A percentile compares a stretch with the other conserved stretches of the same genome.
Evolutionary conservation across 2,113 vertebrate species (phyloP).

Genomic region (Corydoras maculifer): DNA sequence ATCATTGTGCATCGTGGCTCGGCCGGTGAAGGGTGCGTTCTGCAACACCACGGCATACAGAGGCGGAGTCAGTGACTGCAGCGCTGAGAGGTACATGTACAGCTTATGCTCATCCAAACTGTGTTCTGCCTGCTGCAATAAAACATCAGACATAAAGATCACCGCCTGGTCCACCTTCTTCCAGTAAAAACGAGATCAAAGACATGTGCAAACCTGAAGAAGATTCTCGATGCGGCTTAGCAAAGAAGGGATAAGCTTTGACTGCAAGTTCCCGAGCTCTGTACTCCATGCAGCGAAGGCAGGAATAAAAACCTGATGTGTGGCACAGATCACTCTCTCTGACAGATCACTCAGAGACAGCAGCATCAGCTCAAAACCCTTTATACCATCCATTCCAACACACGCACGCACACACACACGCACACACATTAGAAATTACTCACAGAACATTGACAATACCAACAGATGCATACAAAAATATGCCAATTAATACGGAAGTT

Average conservation of each 20-base stretch:
- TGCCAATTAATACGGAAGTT: slow-evolving; percentile 31
- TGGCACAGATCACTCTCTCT: slow-evolving; percentile 88
- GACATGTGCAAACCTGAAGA: slow-evolving; percentile 69
- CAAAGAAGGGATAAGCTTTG: slow-evolving; percentile 86
- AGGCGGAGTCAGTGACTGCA: slow-evolving; percentile 91
- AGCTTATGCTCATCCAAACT: slow-evolving; percentile 92
- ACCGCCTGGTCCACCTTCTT: too few relatives aligned
- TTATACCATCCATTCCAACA: slow-evolving; percentile 11
- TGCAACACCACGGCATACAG: slow-evolving; percentile 89
- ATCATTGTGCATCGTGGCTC: slow-evolving; percentile 83
- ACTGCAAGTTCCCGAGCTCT: slow-evolving; percentile 85
- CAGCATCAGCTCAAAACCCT: slow-evolving; percentile 95
- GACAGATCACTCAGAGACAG: slow-evolving; percentile 90
- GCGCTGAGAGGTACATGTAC: slow-evolving; percentile 86
- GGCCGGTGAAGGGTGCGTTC: slow-evolving; percentile 88
- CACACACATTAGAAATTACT: background rate
- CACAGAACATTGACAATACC: background rate
- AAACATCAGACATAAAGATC: background rate
- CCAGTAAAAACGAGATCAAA: too few relatives aligned
- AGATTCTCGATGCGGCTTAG: slow-evolving; percentile 91
- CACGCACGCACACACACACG: slow-evolving; percentile 45
- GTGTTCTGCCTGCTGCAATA: slow-evolving; percentile 85
- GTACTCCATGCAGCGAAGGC: slow-evolving; percentile 96
- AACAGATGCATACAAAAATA: background rate
- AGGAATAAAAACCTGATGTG: slow-evolving; percentile 96